Percentiles rank a stretch among this genome's conserved stretches.
Conservation (phyloP, 2,888 invertebrate genomes). For the Stenurella melanura region DNA sequence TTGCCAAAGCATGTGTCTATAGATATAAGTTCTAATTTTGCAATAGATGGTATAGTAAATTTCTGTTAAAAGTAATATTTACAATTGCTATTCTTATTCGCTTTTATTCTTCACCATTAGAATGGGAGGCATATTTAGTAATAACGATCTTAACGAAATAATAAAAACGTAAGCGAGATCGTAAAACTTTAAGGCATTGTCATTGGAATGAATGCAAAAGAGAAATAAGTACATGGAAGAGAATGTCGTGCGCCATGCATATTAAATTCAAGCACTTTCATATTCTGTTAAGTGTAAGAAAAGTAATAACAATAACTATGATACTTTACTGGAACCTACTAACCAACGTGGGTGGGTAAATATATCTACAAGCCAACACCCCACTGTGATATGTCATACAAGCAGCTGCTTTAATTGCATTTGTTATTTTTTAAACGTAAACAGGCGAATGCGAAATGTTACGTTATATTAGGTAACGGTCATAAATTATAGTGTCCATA, state of each 20-base stretch:
- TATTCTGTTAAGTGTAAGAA: constrained; percentile 1
- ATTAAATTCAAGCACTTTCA: constrained; percentile 1
- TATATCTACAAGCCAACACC: constrained; percentile 17
- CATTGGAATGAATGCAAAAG: background rate
- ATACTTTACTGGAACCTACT: constrained; percentile 11
- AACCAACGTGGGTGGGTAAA: background rate
- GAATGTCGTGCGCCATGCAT: constrained; percentile 1
- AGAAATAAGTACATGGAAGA: background rate
- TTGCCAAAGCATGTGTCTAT: too few relatives aligned
- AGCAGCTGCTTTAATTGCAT: constrained; percentile 24
- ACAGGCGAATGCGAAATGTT: background rate
- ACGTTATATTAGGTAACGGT: constrained; percentile 5
- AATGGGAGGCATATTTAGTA: background rate
- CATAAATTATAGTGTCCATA: constrained; percentile 7
- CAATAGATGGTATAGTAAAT: too few relatives aligned
- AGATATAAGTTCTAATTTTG: too few relatives aligned
- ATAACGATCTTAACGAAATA: background rate
- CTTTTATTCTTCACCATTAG: background rate
- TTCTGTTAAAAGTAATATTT: too few relatives aligned
- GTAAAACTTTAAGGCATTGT: background rate
- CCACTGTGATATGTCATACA: constrained; percentile 18
- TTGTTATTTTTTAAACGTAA: constrained; percentile 12
- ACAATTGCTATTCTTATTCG: background rate
- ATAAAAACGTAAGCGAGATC: background rate
- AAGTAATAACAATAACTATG: constrained; percentile 22